Conservation (phyloP, 2,113 vertebrate species). For the Panthera tigris region DNA sequence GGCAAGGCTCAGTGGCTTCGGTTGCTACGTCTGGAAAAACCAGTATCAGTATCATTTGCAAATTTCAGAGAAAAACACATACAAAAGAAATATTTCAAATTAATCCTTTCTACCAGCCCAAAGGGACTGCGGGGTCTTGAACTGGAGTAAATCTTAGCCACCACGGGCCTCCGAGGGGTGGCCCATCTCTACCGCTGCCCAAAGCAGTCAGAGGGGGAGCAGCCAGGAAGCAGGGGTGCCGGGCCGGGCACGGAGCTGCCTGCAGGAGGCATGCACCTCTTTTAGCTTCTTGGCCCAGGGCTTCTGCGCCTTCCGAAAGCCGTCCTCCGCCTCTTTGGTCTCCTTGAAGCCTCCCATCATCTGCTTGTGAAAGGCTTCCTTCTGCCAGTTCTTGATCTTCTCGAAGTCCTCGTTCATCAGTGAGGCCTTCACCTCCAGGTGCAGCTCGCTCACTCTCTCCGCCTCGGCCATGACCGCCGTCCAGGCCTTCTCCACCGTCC, state of each 20-base stretch:
- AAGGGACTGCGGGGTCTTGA: not conserved
- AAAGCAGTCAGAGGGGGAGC: not conserved
- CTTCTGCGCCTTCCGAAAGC: constrained; percentile 98
- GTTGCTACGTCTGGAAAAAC: not conserved
- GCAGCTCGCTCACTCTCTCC: constrained; percentile 97
- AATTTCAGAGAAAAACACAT: not conserved
- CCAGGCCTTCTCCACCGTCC: constrained; percentile 96
- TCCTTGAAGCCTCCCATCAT: constrained; percentile 99
- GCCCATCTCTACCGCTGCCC: constrained; percentile 83
- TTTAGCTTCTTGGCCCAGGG: constrained; percentile 99
- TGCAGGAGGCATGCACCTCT: constrained; percentile 87
- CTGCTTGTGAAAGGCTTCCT: constrained; percentile 97
- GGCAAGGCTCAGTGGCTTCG: not conserved
- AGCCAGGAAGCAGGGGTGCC: not conserved
- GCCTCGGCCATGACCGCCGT: constrained; percentile 94
- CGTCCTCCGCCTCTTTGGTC: constrained; percentile 97
- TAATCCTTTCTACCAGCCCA: not conserved
- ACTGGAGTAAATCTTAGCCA: no score
- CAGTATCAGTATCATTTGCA: not conserved
- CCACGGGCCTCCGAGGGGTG: not conserved
- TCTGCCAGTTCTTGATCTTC: constrained; percentile 99
- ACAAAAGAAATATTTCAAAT: not conserved
- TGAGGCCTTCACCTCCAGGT: constrained; percentile 94
- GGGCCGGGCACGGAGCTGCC: not conserved
- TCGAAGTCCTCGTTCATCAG: constrained; percentile 98